Conservation (phyloP, 2,888 invertebrate genomes). For the Neocrepidodera transversa region DNA sequence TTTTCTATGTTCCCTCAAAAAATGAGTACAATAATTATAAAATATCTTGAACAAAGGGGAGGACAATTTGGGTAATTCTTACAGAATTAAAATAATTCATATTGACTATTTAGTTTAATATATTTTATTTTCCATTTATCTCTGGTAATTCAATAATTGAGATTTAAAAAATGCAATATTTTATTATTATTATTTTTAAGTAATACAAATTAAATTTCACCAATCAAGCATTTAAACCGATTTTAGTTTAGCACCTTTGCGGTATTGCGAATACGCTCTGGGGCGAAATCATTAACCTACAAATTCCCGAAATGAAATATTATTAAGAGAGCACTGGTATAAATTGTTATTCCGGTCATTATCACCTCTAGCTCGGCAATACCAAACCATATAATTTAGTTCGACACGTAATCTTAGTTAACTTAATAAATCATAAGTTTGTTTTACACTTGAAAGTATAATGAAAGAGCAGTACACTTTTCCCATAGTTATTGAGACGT, state of each 20-base stretch:
- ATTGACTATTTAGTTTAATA: too few species aligned
- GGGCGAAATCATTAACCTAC: conserved; percentile 27
- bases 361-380: conserved; percentile 34
- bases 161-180: too few species aligned
- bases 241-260: not conserved
- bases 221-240: too few species aligned
- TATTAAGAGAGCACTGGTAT: conserved; percentile 21
- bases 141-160: too few species aligned
- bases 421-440: conserved; percentile 35
- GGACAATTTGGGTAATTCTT: too few species aligned
- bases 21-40: too few species aligned
- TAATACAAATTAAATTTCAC: too few species aligned
- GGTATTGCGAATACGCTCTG: conserved; percentile 1
- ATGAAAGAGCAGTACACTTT: conserved; percentile 24
- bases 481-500: conserved; percentile 30
- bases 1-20: too few species aligned
- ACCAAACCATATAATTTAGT: conserved; percentile 35
- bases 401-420: conserved; percentile 30
- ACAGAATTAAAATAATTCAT: too few species aligned
- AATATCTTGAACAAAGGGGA: too few species aligned
- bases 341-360: conserved; percentile 38
- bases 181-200: too few species aligned
- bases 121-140: too few species aligned
- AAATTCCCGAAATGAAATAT: conserved; percentile 31
- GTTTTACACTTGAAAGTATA: conserved; percentile 28